phyloP scores from a whole-genome alignment of 2,888 invertebrate species.

The Dione juno region DNA sequence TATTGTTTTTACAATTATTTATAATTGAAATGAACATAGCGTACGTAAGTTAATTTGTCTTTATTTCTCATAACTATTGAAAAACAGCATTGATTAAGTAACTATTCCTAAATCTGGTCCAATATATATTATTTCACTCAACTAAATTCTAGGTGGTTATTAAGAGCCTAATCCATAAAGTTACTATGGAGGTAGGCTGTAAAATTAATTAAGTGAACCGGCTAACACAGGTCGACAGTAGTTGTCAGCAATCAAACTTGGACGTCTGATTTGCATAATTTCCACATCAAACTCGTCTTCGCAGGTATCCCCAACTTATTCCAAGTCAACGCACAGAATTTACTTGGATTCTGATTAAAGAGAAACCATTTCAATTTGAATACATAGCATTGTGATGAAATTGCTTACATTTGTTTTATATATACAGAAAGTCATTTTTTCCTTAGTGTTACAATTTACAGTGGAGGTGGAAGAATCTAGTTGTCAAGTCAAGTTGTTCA shows the following conservation, averaged over 20 bases:
- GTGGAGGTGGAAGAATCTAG: too few species aligned
- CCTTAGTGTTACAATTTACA: too few species aligned
- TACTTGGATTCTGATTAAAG: slow-evolving; percentile 41
- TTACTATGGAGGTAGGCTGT: slow-evolving; percentile 40
- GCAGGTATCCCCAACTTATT: slow-evolving; percentile 39
- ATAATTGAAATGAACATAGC: too few species aligned
- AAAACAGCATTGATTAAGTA: too few species aligned
- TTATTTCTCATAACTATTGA: too few species aligned
- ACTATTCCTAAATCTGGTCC: neutral
- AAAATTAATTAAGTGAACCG: slow-evolving; percentile 48
- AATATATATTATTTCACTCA: slow-evolving; percentile 15
- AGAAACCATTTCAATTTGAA: slow-evolving; percentile 36
- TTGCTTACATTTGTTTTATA: slow-evolving; percentile 3
- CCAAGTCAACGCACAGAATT: slow-evolving; percentile 41
- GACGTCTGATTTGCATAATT: slow-evolving; percentile 47
- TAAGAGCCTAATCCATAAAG: slow-evolving; percentile 34
- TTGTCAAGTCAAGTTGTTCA: too few species aligned
- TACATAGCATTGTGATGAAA: slow-evolving; percentile 3
- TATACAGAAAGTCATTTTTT: too few species aligned
- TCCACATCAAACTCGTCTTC: slow-evolving; percentile 40
- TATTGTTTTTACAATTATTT: too few species aligned
- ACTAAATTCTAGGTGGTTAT: slow-evolving; percentile 26
- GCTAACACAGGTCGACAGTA: slow-evolving; percentile 40
- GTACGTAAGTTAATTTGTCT: too few species aligned
- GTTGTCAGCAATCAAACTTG: slow-evolving; percentile 48